Evolutionary conservation across 2,888 invertebrate species (phyloP).

Genomic region (Yponomeuta plumbellus): DNA sequence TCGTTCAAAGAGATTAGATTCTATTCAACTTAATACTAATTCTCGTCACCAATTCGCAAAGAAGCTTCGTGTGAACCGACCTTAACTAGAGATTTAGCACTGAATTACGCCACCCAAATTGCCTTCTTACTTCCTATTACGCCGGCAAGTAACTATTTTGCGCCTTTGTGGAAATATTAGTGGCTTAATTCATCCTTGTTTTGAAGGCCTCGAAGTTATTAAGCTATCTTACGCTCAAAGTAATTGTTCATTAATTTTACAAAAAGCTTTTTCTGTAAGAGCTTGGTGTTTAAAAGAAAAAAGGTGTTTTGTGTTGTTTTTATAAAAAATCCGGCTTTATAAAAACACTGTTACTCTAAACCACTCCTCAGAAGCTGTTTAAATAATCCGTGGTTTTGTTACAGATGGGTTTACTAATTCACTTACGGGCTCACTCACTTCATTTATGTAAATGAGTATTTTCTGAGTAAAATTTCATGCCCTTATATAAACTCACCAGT

Average conservation of each 20-base stretch:
- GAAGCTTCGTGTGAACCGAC: background rate
- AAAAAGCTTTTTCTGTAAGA: background rate
- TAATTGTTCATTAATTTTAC: background rate
- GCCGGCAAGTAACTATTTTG: background rate
- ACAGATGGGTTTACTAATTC: no score
- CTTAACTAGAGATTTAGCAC: background rate
- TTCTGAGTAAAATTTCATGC: no score
- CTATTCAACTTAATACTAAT: no score
- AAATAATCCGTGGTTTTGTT: background rate
- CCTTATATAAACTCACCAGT: no score
- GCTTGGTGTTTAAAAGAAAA: no score
- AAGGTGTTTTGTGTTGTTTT: no score
- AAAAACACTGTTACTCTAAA: no score
- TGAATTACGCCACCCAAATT: background rate
- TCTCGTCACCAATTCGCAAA: no score
- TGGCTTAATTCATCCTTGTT: background rate
- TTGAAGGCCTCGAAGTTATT: background rate
- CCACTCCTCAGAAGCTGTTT: background rate
- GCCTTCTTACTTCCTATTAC: background rate
- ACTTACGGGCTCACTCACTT: no score
- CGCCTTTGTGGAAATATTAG: background rate
- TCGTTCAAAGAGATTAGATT: no score
- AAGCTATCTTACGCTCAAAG: background rate
- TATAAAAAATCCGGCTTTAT: no score
- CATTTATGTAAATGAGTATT: no score